Evolutionary conservation across 1,140 invertebrate species (phyloP), one percentile per base, ranked within the genome.

Genomic region (Drosophila chauvacae): DNA sequence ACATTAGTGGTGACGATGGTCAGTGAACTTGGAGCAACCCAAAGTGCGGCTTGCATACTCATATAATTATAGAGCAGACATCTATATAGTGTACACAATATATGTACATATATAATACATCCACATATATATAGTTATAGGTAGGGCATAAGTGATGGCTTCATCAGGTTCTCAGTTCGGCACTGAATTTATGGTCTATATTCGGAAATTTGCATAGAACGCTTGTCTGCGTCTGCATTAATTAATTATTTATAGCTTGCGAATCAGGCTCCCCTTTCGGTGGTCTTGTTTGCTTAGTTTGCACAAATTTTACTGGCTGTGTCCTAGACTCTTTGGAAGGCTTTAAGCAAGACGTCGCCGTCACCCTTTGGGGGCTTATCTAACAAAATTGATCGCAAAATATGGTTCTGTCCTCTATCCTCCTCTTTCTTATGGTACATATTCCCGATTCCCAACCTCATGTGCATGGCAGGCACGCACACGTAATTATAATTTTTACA

Each of bases 401-500:
- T 87, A 87, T 87, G 80, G 80, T 71, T 81, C 70, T 50, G 57
- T 70, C 4, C 11, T 13, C 72, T 58, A 26, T 35, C 37, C 35
- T 42, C 11, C n/a, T 7, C 39, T n/a, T 10, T 50, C 30, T 39
- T 41, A 28, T 10, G 39, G 23, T n/a, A 28, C 37, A 30, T 20
- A 64, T 44, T 6, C 59, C 47, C 37, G 47, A 69, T 80, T 57
- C 51, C 9, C 26, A 39, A 23, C 35, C 79, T 77, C 47, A 81
- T 80, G 61, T 63, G 75, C 50, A 90, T 81, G 70, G 48, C 35
- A 41, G 57, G 70, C 85, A 90, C 85, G 85, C 66, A 80, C 78
- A 85, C 85, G 84, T 90, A 90, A 90, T 90, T 90, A 90, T 90
- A 90, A 90, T 90, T 90, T 90, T 90, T 90, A 90, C 85, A 88